Evolutionary conservation across 2,888 invertebrate species (phyloP).

Genomic region (Drosophila helvetica): DNA sequence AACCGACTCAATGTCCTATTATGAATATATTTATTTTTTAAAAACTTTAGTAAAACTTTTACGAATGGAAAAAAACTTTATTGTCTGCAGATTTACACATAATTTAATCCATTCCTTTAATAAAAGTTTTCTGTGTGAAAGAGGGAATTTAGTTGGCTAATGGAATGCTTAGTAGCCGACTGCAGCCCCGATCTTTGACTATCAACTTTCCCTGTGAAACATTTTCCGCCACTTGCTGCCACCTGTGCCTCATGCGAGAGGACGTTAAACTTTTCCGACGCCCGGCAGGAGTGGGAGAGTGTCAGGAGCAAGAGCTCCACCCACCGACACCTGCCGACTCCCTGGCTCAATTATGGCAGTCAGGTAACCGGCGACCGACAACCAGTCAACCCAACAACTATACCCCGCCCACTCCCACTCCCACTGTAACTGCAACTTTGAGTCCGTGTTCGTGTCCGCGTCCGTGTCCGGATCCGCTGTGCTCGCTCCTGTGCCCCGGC

Average conservation of each 20-base stretch:
- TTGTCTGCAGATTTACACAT: neutral
- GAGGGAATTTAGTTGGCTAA: neutral
- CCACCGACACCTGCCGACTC: neutral
- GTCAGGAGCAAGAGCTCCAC: too few species aligned
- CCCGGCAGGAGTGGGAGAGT: slow-evolving; percentile 10
- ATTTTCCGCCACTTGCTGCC: slow-evolving; percentile 22
- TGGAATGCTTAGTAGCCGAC: neutral
- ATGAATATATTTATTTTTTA: too few species aligned
- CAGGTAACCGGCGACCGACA: slow-evolving; percentile 11
- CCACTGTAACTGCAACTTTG: slow-evolving; percentile 5
- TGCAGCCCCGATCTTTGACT: slow-evolving; percentile 1
- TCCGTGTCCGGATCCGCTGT: neutral
- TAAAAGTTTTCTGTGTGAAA: neutral
- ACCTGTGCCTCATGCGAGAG: slow-evolving; percentile 28
- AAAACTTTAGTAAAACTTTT: neutral
- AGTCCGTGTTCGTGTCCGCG: neutral
- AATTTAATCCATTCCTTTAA: neutral
- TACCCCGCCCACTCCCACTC: neutral
- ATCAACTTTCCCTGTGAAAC: slow-evolving; percentile 1
- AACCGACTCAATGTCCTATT: too few species aligned
- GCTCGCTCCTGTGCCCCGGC: slow-evolving; percentile 12
- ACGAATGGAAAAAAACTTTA: neutral
- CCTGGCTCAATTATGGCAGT: slow-evolving; percentile 40
- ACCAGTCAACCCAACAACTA: slow-evolving; percentile 20
- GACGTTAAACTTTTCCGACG: slow-evolving; percentile 41